Conservation (phyloP, 2,797 vertebrate genomes). For the Melanotaenia pygmaea region DNA sequence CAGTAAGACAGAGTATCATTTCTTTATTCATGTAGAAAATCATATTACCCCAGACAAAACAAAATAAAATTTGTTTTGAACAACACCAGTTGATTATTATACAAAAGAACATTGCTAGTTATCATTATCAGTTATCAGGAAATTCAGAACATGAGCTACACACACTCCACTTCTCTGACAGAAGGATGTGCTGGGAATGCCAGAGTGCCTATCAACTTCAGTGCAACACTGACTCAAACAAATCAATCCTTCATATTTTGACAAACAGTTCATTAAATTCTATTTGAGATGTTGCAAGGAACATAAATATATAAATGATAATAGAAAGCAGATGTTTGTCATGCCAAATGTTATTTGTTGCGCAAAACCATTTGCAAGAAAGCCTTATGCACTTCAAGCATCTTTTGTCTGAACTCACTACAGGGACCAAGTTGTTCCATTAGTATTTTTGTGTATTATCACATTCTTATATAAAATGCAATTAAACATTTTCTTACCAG, state of each 20-base stretch:
- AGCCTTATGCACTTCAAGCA: neutral
- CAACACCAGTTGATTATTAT: conserved; percentile 33
- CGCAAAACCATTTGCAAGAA: neutral
- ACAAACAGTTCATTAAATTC: conserved; percentile 41
- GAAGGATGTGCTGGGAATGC: conserved; percentile 55
- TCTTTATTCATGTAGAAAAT: conserved; percentile 18
- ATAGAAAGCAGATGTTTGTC: conserved; percentile 6
- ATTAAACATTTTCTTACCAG: neutral
- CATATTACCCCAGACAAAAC: conserved; percentile 7
- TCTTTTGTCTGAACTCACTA: conserved; percentile 1
- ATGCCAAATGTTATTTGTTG: conserved; percentile 6
- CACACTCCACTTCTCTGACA: conserved; percentile 6
- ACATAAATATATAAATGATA: conserved; percentile 23
- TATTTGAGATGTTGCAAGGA: neutral
- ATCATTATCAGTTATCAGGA: conserved; percentile 11
- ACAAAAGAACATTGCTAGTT: conserved; percentile 29
- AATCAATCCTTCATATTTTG: conserved; percentile 34
- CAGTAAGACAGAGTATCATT: neutral
- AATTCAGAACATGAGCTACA: neutral
- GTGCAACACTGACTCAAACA: neutral
- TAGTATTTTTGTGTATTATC: conserved; percentile 2
- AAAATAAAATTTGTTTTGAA: conserved; percentile 34
- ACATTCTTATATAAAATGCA: neutral
- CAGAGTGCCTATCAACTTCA: conserved; percentile 44
- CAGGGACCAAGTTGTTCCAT: neutral